Percentiles rank a stretch among this genome's conserved stretches.
phyloP scores from a whole-genome alignment of 2,888 invertebrate genomes.

The Zele albiditarsus region DNA sequence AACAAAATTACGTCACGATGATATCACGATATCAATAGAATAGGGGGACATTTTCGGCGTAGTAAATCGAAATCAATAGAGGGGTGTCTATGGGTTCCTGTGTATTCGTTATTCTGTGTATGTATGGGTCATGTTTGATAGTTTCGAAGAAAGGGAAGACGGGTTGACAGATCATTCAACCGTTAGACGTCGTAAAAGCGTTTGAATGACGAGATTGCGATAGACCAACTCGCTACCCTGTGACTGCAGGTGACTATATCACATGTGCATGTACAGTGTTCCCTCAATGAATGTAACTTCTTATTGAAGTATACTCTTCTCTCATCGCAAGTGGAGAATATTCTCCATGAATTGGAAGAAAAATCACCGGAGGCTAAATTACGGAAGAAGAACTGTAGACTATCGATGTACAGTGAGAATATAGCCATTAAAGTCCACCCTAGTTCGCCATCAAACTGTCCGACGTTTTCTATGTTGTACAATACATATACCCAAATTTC shows the following conservation, averaged over 20 bases:
- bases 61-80: background rate
- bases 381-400: too few species aligned
- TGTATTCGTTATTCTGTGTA: background rate
- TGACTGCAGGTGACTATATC: slow-evolving; percentile 49
- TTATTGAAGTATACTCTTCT: too few species aligned
- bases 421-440: background rate
- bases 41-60: background rate
- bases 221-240: slow-evolving; percentile 59
- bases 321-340: too few species aligned
- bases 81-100: too few species aligned
- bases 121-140: background rate
- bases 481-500: background rate
- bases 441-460: background rate
- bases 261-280: background rate
- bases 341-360: too few species aligned
- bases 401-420: background rate
- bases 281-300: too few species aligned
- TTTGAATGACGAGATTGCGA: slow-evolving; percentile 43
- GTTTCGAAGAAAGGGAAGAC: background rate
- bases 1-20: background rate
- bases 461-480: background rate
- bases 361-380: too few species aligned
- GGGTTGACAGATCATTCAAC: slow-evolving; percentile 66
- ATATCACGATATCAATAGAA: background rate
- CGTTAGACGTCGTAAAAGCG: slow-evolving; percentile 62